Evolutionary conservation across 2,113 vertebrate species (phyloP).

Genomic region (Callopanchax toddi): DNA sequence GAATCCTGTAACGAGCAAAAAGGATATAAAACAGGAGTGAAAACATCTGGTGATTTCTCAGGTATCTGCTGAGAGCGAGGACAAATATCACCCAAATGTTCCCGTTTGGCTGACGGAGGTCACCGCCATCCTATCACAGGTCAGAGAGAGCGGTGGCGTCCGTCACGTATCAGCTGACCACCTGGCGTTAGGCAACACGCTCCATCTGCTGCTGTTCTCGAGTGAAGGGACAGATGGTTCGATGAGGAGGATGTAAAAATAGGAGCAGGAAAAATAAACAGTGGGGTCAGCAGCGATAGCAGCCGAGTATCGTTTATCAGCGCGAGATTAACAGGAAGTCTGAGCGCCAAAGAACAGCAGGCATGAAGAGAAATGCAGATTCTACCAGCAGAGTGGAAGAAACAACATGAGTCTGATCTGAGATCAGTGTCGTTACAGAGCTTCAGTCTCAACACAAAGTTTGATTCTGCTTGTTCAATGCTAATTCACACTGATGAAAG

Average conservation of each 20-base stretch:
- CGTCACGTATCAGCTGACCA: constrained; percentile 41
- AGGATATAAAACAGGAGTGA: background rate
- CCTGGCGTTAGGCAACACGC: constrained; percentile 47
- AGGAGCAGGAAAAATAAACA: constrained; percentile 74
- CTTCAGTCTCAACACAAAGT: too few species aligned
- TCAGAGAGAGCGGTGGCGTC: constrained; percentile 49
- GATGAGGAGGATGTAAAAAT: constrained; percentile 61
- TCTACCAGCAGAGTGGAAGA: too few species aligned
- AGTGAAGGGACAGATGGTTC: constrained; percentile 53
- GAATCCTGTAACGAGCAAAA: background rate
- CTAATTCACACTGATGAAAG: too few species aligned
- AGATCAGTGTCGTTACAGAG: too few species aligned
- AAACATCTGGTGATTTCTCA: constrained; percentile 43
- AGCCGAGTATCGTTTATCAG: constrained; percentile 57
- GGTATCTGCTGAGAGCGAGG: constrained; percentile 15
- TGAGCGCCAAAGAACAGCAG: constrained; percentile 3
- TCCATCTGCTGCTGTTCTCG: constrained; percentile 75
- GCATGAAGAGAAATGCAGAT: too few species aligned
- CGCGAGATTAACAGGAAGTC: constrained; percentile 40
- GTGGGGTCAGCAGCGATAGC: constrained; percentile 40
- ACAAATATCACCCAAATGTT: constrained; percentile 47
- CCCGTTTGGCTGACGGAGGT: constrained; percentile 34
- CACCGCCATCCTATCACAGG: constrained; percentile 66
- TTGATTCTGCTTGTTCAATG: too few species aligned
- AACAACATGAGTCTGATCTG: too few species aligned